These are phyloP conservation scores for Columbina picui DNA, from an alignment of 2,113 vertebrate species.

Conservation along the genomic window DNA sequence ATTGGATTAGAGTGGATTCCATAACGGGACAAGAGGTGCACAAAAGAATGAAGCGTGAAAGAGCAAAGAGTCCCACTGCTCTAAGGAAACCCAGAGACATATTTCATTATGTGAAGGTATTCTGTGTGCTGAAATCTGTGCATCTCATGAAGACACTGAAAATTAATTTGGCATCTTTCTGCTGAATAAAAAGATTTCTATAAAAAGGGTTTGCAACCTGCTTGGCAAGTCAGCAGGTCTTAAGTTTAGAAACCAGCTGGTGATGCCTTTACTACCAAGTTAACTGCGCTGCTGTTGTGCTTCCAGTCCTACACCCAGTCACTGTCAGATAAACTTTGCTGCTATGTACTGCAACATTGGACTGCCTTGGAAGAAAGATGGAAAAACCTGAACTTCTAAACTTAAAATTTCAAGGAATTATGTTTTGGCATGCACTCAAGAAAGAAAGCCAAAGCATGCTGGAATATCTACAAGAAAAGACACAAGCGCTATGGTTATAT, in stretches of 20 bases:
- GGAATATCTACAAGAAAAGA: not conserved
- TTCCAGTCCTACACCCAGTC: not conserved
- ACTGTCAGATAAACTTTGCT: not conserved
- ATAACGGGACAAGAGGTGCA: not conserved
- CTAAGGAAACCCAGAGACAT: not conserved
- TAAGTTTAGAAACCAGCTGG: not conserved
- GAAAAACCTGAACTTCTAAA: not conserved
- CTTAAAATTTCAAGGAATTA: not conserved
- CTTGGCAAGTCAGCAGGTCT: not conserved
- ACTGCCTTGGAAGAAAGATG: not conserved
- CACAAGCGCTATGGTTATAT: not conserved
- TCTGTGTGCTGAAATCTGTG: rapidly evolving
- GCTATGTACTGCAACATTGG: rapidly evolving
- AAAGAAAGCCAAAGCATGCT: not conserved
- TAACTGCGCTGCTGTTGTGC: not conserved
- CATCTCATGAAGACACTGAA: not conserved
- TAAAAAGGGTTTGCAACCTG: not conserved
- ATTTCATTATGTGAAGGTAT: rapidly evolving
- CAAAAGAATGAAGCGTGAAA: not conserved
- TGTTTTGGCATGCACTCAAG: not conserved
- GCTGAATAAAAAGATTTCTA: not conserved
- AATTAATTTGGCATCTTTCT: not conserved
- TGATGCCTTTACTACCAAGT: not conserved
- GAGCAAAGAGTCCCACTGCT: not conserved
- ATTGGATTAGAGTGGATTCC: not conserved